Base-by-base conservation (phyloP, 2,888 invertebrate species). In the Hypomecis atomaria region DNA sequence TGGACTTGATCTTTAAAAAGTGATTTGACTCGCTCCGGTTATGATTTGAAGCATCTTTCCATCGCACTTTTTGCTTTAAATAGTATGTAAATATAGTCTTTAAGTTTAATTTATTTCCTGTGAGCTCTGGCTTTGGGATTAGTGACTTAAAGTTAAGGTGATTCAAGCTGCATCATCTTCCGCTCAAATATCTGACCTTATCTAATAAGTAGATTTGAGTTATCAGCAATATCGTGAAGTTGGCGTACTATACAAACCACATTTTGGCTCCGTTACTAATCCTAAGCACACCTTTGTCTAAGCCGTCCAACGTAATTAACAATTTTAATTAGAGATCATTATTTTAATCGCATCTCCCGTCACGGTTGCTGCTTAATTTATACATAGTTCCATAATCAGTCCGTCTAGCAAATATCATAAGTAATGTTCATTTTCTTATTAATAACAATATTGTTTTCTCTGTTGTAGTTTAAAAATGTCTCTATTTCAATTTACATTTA, bases 301-400 rank as follows among this genome's bases (percentile, higher is more conserved):
- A 78, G 75, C 77, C 78, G 75, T 75, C 74, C 73, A 76, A 81
- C 74, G 78, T 82, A 84, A 85, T 87, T 84, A 84, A 80, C 77
- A 80, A 81, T 81, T 82, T 79, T 86, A 85, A 85, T 88, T 83
- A 85, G 79, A 69, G 69, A 82, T 85, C 76, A 81, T 84, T 83
- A 83, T 78, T 85, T 81, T 85, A 84, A 84, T 84, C 80, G 73
- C 74, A 73, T 77, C 77, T 77, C 71, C 74, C 84, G 86, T 88
- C 83, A 85, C 79, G 87, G 82, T 83, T 73, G 70, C 76, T 73
- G 84, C 77, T 79, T 79, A 79, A 81, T 83, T 78, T 79, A 77
- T 82, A 82, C 69, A 67, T 68, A 71, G 71, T 70, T 67, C 55
- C 70, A 63, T 66, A 67, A 75, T 67, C 48, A 71, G 69, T 66